phyloP scores from a whole-genome alignment of 1,140 invertebrate genomes.

The Myzus persicae region DNA sequence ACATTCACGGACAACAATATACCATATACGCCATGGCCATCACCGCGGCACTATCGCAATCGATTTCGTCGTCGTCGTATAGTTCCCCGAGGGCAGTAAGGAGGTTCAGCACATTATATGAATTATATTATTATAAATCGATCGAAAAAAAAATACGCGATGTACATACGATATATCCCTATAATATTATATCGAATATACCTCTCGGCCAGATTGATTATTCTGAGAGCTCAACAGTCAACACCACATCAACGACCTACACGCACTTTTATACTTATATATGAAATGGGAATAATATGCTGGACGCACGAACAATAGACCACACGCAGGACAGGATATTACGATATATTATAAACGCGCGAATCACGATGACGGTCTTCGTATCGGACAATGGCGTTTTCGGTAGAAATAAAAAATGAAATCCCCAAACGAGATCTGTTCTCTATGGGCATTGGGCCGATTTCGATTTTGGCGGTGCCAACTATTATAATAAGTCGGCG shows the following conservation, averaged over 20 bases:
- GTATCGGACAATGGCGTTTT: background rate
- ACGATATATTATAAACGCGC: background rate
- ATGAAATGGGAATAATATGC: background rate
- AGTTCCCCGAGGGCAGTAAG: background rate
- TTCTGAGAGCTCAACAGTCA: background rate
- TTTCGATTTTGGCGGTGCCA: background rate
- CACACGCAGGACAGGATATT: conserved; percentile 31
- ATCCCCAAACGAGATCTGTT: background rate
- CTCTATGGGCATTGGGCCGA: background rate
- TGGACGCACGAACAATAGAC: conserved; percentile 34
- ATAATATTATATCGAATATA: background rate
- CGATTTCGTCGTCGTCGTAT: background rate
- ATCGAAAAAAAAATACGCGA: background rate
- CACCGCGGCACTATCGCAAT: background rate
- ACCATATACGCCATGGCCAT: background rate
- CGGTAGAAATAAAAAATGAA: background rate
- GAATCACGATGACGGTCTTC: background rate
- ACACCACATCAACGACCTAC: background rate
- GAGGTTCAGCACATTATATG: no score
- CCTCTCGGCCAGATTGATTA: conserved; percentile 18
- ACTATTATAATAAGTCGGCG: no score
- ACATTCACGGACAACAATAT: background rate
- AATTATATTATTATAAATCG: background rate
- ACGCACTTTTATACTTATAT: background rate
- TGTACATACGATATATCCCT: background rate